phyloP scores from a whole-genome alignment of 2,113 vertebrate species.

The Sander lucioperca region DNA sequence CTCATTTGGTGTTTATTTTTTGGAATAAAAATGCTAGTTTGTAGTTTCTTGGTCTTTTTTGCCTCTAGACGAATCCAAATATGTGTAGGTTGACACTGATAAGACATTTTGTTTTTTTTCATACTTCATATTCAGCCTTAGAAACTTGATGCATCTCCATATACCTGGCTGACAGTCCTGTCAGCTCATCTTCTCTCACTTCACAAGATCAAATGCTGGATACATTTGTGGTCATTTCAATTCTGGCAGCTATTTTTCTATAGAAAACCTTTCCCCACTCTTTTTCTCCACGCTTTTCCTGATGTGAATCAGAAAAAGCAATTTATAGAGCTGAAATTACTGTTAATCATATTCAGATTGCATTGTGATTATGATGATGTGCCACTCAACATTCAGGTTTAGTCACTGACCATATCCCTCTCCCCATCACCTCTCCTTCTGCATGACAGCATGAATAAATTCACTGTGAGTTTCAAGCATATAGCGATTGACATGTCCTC shows the following conservation, averaged over 20 bases:
- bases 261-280: not conserved
- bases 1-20: constrained; percentile 1
- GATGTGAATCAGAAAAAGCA: constrained; percentile 38
- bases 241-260: constrained; percentile 33
- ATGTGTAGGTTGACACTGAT: not conserved
- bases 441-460: constrained; percentile 68
- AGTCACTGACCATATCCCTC: constrained; percentile 34
- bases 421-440: constrained; percentile 40
- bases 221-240: constrained; percentile 46
- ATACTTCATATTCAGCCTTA: constrained; percentile 13
- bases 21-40: constrained; percentile 14
- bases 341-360: constrained; percentile 71
- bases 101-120: constrained; percentile 19
- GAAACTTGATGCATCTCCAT: constrained; percentile 15
- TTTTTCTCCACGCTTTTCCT: not conserved
- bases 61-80: constrained; percentile 5
- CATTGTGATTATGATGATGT: constrained; percentile 66
- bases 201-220: constrained; percentile 18
- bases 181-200: constrained; percentile 22
- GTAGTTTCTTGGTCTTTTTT: not conserved
- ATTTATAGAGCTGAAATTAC: constrained; percentile 62
- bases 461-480: constrained; percentile 69
- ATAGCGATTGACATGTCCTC: constrained; percentile 79
- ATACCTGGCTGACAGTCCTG: constrained; percentile 7
- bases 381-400: constrained; percentile 59